These are phyloP conservation scores for Hymenopus coronatus DNA, from an alignment of 2,888 invertebrate genomes.

Conservation along the genomic window DNA sequence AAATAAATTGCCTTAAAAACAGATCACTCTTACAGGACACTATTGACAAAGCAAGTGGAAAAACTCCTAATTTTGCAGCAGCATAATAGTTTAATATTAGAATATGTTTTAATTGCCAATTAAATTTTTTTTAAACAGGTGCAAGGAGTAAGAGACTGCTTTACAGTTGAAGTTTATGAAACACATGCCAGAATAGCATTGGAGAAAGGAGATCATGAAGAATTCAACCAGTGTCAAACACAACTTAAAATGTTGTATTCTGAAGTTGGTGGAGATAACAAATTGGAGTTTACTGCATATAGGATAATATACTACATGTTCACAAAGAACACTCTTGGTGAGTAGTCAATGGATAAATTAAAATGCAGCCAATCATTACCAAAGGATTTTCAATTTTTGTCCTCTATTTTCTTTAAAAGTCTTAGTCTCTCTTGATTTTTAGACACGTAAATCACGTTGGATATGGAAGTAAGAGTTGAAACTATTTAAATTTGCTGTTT, in stretches of 20 bases:
- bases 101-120: neutral
- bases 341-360: slow-evolving; percentile 36
- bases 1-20: too few species aligned
- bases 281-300: slow-evolving; percentile 93
- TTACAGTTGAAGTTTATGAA: slow-evolving; percentile 98
- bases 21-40: too few species aligned
- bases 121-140: slow-evolving; percentile 57
- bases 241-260: slow-evolving; percentile 93
- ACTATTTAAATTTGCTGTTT: too few species aligned
- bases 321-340: slow-evolving; percentile 95
- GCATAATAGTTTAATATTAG: too few species aligned
- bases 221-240: slow-evolving; percentile 99
- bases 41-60: too few species aligned
- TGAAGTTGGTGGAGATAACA: slow-evolving; percentile 71
- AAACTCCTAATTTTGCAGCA: too few species aligned
- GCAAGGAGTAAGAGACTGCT: slow-evolving; percentile 90
- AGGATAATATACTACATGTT: slow-evolving; percentile 95
- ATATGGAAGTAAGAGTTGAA: too few species aligned
- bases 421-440: too few species aligned
- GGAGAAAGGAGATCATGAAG: slow-evolving; percentile 97
- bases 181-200: slow-evolving; percentile 96
- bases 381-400: too few species aligned
- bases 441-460: too few species aligned
- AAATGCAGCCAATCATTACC: too few species aligned
- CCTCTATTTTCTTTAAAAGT: too few species aligned